A percentile compares a stretch with the other conserved stretches of the same genome.
phyloP scores from a whole-genome alignment of 2,113 vertebrate species.

The Callithrix jacchus region DNA sequence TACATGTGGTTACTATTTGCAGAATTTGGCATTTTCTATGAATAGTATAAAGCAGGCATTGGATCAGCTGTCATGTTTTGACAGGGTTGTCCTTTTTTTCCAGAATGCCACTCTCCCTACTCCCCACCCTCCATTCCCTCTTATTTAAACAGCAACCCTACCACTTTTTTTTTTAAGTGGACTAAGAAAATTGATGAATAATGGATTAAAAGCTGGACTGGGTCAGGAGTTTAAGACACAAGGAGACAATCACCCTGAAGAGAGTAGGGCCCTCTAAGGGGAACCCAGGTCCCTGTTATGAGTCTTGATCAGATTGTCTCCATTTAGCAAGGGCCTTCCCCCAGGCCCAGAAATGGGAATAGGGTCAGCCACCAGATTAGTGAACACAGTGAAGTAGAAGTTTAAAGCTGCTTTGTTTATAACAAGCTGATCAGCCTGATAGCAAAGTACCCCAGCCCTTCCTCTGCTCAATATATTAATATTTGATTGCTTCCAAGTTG shows the following conservation, averaged over 20 bases:
- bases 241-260: conserved; percentile 60
- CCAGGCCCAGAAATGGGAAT: neutral
- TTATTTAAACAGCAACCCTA: conserved; percentile 61
- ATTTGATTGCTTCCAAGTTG: neutral
- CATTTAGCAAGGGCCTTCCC: neutral
- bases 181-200: conserved; percentile 68
- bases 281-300: conserved; percentile 34
- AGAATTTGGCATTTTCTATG: conserved; percentile 88
- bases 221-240: conserved; percentile 40
- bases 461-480: neutral
- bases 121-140: neutral
- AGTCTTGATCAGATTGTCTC: conserved; percentile 51
- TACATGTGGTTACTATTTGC: conserved; percentile 87
- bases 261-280: conserved; percentile 44
- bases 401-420: conserved; percentile 22
- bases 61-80: conserved; percentile 85
- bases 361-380: conserved; percentile 31
- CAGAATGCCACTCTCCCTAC: conserved; percentile 79
- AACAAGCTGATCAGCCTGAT: neutral
- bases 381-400: neutral
- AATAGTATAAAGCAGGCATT: conserved; percentile 85
- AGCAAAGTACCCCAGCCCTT: neutral
- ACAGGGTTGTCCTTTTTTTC: conserved; percentile 86
- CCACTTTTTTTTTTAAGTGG: conserved; percentile 18
- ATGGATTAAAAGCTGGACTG: conserved; percentile 62